phyloP scores from a whole-genome alignment of 2,888 invertebrate genomes.

The Anaspis maculata region DNA sequence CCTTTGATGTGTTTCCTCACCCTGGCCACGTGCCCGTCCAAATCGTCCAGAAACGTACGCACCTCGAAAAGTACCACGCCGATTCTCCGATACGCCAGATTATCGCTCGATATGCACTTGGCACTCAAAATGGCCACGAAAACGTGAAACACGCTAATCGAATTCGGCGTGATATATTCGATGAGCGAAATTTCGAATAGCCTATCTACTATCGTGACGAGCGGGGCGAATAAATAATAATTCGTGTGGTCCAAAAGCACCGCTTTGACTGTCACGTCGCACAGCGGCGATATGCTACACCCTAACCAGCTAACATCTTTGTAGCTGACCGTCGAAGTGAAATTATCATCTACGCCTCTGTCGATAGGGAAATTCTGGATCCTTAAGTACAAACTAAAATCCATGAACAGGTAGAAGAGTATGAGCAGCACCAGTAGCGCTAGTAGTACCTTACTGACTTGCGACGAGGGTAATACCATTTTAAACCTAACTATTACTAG shows the following conservation, averaged over 20 bases:
- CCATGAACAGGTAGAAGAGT: slow-evolving; percentile 64
- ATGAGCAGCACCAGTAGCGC: slow-evolving; percentile 49
- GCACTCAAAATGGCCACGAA: slow-evolving; percentile 66
- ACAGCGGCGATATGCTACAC: slow-evolving; percentile 65
- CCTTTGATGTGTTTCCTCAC: slow-evolving; percentile 66
- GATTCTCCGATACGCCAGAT: slow-evolving; percentile 59
- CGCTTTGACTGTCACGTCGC: slow-evolving; percentile 76
- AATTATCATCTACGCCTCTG: slow-evolving; percentile 35
- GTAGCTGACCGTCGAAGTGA: slow-evolving; percentile 39
- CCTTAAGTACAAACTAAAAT: slow-evolving; percentile 60
- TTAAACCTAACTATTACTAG: no score
- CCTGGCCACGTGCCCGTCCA: slow-evolving; percentile 82
- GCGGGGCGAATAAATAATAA: slow-evolving; percentile 73
- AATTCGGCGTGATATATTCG: slow-evolving; percentile 66
- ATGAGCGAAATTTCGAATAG: slow-evolving; percentile 43
- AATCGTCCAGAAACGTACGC: slow-evolving; percentile 73
- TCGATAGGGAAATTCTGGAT: slow-evolving; percentile 61
- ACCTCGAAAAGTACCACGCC: slow-evolving; percentile 73
- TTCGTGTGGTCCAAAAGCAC: slow-evolving; percentile 76
- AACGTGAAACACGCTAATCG: slow-evolving; percentile 75
- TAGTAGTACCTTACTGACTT: slow-evolving; percentile 62
- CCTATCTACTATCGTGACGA: slow-evolving; percentile 65
- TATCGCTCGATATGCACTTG: slow-evolving; percentile 65
- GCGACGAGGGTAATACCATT: slow-evolving; percentile 58
- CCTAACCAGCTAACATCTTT: slow-evolving; percentile 53